Base-by-base conservation (phyloP, 1,140 invertebrate genomes). In the Gonatopus flavifemur region DNA sequence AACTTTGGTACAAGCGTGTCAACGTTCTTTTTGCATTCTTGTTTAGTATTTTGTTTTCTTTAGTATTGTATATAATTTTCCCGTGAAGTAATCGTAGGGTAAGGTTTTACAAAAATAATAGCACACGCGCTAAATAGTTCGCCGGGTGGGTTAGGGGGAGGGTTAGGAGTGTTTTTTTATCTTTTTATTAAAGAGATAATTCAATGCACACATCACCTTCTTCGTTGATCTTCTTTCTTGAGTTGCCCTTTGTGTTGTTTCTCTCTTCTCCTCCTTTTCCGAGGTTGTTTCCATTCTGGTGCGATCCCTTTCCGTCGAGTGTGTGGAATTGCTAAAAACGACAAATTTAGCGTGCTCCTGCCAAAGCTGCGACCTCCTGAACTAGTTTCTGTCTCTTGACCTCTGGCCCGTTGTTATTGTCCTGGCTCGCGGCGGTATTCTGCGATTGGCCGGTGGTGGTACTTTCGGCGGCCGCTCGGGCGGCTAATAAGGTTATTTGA, bases 401-500 rank as follows among this genome's bases (percentile, higher is more conserved):
- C 3, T 76, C 73, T 33, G 69, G 71, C 13, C 65, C 70, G 52
- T 76, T 76, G 60, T 76, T 74, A 64, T 74, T 74, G 56, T 77
- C 67, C 49, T 66, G 69, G 25, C 24, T 55, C 20, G 35, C 2
- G 19, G 44, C 54, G 19, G 49, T 44, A 41, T 49, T 28, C 41
- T 60, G 61, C 0, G 44, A 31, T 16, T 62, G 63, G 18, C 57
- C 58, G 22, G 70, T 74, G 22, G 70, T 74, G 7, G 74, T 75
- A 44, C 70, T 76, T 18, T 76, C 72, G 9, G 82, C 82, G n/a
- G 79, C 80, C 3, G 87, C 86, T 45, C 86, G 80, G 2, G 87
- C 86, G 1, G 88, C 88, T 58, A 91, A 72, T 22, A 89, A 78
- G 20, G 88, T 89, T 52, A 91, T 89, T 75, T 90, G 88, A 68